Base-by-base conservation (phyloP, 2,888 invertebrate genomes). In the Helleia helle region DNA sequence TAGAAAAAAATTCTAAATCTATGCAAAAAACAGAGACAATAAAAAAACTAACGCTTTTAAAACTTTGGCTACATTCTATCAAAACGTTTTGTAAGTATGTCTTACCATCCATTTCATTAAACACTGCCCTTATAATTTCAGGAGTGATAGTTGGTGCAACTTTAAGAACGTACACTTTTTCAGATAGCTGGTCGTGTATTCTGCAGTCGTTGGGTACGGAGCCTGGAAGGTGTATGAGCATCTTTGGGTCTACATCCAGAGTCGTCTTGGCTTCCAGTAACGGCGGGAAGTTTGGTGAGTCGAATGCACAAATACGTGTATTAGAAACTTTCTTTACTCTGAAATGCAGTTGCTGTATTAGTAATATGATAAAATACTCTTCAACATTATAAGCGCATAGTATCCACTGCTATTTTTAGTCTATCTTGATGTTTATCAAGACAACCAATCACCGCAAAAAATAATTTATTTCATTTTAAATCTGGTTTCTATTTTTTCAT, bases 61-160 rank as follows among this genome's bases (percentile, higher is more conserved):
- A n/a, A n/a, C n/a, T n/a, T n/a, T n/a, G n/a, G n/a, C n/a, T n/a
- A n/a, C n/a, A 26, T 2, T 26, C 1, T 9, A 9, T 26, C 26
- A 7, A 26, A 4, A 1, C n/a, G 26, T 9, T 26, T 7, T 2
- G 8, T 5, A 8, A 24, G 3, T 5, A 18, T 1, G 36, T 14
- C 47, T 45, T 46, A 84, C 86, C 89, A 54, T 86, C 85, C 61
- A 93, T 93, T 4, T 93, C 90, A 40, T 91, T 81, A n/a, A 91
- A 71, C 49, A 92, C 90, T 1, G 91, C 89, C 52, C 83, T 85
- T 1, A 94, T 87, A 31, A 95, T 89, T 49, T 92, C 90, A 5
- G 89, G 86, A 0, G 95, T 93, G 53, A 99, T 96, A 26, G 96
- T 95, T 0, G 98, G 98, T 58, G 96, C 96, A 38, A 98, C 87